These are phyloP conservation scores for Ascidia mentula DNA, from an alignment of 23 tunicate genomes.

Conservation along the genomic window DNA sequence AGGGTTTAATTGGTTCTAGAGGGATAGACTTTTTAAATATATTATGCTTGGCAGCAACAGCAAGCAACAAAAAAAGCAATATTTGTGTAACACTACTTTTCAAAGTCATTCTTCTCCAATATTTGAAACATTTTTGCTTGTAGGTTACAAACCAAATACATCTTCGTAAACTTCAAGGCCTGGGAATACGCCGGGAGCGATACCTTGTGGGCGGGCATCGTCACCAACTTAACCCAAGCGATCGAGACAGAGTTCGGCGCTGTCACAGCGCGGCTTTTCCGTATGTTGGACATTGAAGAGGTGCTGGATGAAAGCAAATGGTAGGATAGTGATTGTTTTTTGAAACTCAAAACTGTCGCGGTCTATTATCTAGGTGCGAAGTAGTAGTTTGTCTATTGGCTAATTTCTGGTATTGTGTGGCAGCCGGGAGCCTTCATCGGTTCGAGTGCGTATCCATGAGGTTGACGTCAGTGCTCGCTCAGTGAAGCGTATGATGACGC, in stretches of 20 bases:
- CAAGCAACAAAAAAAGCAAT: no score
- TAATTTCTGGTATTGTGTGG: no score
- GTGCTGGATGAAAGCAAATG: conserved; percentile 17
- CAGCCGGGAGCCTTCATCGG: not conserved
- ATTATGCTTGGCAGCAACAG: not conserved
- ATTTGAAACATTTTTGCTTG: no score
- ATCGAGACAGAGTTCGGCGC: conserved; percentile 75
- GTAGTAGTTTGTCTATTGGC: not conserved
- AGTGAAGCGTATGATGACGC: conserved; percentile 40
- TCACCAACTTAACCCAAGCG: conserved; percentile 66
- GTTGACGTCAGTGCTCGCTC: not conserved
- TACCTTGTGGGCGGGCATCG: conserved; percentile 88
- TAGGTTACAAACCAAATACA: conserved; percentile 28
- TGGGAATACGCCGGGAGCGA: conserved; percentile 92
- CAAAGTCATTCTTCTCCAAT: no score
- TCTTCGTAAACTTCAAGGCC: conserved; percentile 82
- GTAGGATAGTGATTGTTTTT: not conserved
- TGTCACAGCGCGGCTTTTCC: conserved; percentile 53
- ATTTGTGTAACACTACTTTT: no score
- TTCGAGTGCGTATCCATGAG: not conserved
- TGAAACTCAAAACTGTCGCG: no score
- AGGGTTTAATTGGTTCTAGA: no score
- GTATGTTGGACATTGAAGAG: conserved; percentile 44
- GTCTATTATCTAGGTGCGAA: not conserved
- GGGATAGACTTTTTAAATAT: no score